These are phyloP conservation scores for Melanotaenia boesemani DNA, from an alignment of 2,797 vertebrate genomes.

Conservation along the genomic window DNA sequence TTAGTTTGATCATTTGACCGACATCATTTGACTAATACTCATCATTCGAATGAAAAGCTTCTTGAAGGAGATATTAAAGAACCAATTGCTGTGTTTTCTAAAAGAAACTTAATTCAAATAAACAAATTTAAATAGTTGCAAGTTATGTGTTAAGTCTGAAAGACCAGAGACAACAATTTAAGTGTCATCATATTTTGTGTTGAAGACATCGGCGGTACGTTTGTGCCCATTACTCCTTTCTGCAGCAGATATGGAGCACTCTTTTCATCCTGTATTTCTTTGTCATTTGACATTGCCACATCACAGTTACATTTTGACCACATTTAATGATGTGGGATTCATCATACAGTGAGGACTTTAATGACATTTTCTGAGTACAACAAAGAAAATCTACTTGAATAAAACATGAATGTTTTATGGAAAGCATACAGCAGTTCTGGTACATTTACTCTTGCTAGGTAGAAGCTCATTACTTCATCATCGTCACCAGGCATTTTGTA, in stretches of 20 bases:
- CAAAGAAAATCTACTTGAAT: neutral
- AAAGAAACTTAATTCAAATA: neutral
- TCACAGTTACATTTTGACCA: neutral
- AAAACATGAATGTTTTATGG: neutral
- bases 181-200: neutral
- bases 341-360: neutral
- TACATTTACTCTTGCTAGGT: neutral
- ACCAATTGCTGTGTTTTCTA: neutral
- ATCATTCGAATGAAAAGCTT: neutral
- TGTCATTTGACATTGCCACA: neutral
- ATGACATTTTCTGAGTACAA: neutral
- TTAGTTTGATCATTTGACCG: neutral
- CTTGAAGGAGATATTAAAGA: neutral
- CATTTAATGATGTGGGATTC: neutral
- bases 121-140: neutral
- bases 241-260: too few species aligned
- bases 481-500: conserved; percentile 18
- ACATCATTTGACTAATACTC: neutral
- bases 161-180: neutral
- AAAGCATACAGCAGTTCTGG: neutral
- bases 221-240: neutral
- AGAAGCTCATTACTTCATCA: conserved; percentile 25
- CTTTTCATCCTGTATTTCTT: too few species aligned
- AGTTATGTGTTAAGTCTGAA: neutral
- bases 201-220: neutral